These are phyloP conservation scores for Liparis tanakae DNA, from an alignment of 2,797 vertebrate genomes.

Conservation along the genomic window DNA sequence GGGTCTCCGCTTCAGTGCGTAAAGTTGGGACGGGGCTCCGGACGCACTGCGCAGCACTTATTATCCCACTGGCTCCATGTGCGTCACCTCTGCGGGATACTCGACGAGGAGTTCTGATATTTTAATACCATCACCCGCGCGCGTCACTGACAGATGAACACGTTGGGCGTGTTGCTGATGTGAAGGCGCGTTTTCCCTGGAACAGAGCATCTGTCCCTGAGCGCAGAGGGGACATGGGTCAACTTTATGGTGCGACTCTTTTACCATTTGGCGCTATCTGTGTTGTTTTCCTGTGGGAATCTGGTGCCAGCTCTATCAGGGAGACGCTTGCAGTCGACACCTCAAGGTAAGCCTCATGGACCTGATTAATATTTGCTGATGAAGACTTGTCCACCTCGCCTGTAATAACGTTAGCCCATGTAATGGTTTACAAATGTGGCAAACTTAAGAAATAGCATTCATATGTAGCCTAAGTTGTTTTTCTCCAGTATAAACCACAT, in stretches of 20 bases:
- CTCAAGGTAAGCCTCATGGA: slow-evolving; percentile 67
- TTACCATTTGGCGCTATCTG: slow-evolving; percentile 74
- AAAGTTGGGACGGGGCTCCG: slow-evolving; percentile 58
- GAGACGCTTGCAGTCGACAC: slow-evolving; percentile 72
- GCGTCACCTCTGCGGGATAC: slow-evolving; percentile 62
- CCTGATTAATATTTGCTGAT: not conserved
- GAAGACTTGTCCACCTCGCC: not conserved
- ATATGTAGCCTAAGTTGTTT: not conserved
- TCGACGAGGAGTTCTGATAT: slow-evolving; percentile 43
- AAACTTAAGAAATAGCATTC: not conserved
- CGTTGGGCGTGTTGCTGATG: slow-evolving; percentile 36
- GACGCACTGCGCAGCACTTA: slow-evolving; percentile 56
- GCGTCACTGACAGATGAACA: slow-evolving; percentile 53
- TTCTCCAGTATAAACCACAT: not conserved
- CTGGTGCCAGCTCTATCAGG: slow-evolving; percentile 75
- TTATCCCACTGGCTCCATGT: slow-evolving; percentile 51
- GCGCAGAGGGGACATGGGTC: slow-evolving; percentile 78
- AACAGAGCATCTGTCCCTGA: slow-evolving; percentile 50
- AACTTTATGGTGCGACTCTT: slow-evolving; percentile 72
- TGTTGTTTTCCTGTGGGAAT: slow-evolving; percentile 74
- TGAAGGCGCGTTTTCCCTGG: slow-evolving; percentile 39
- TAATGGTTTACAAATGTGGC: not conserved
- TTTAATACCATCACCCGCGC: slow-evolving; percentile 24
- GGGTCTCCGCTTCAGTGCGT: slow-evolving; percentile 74
- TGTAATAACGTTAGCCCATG: not conserved